Evolutionary conservation across 2,113 vertebrate species (phyloP).

Genomic region (Plectropomus leopardus): DNA sequence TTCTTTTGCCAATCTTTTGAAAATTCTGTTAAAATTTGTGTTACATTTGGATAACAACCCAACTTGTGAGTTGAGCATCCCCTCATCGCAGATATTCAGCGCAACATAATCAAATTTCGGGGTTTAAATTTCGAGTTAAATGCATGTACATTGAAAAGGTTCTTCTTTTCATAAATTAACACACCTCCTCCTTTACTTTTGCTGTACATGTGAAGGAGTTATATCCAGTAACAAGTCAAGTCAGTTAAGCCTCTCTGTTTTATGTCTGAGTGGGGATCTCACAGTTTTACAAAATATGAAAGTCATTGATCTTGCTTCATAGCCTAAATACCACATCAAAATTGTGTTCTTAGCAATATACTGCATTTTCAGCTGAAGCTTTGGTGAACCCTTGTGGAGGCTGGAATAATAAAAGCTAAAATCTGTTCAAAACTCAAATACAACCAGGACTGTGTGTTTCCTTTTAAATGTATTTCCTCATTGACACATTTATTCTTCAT

Average conservation of each 20-base stretch:
- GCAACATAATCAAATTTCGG: neutral
- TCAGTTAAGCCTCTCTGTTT: conserved; percentile 6
- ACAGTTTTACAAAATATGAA: neutral
- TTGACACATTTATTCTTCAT: conserved; percentile 9
- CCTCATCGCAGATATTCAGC: neutral
- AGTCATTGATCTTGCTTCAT: too few species aligned
- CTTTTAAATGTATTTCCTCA: conserved; percentile 10
- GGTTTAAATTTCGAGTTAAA: too few species aligned
- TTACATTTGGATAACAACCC: too few species aligned
- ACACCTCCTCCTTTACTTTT: neutral
- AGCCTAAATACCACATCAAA: too few species aligned
- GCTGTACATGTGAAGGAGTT: neutral
- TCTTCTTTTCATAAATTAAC: neutral
- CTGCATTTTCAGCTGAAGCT: neutral
- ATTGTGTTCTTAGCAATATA: neutral
- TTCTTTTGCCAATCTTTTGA: too few species aligned
- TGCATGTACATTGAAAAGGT: neutral
- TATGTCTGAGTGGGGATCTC: neutral
- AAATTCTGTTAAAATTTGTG: too few species aligned
- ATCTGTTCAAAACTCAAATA: neutral
- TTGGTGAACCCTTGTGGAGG: neutral
- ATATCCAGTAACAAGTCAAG: neutral
- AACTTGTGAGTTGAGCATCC: too few species aligned
- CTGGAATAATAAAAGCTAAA: neutral
- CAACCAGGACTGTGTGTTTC: neutral